These are phyloP conservation scores for Saguinus imperator DNA, from an alignment of 2,113 vertebrate species.

Conservation along the genomic window DNA sequence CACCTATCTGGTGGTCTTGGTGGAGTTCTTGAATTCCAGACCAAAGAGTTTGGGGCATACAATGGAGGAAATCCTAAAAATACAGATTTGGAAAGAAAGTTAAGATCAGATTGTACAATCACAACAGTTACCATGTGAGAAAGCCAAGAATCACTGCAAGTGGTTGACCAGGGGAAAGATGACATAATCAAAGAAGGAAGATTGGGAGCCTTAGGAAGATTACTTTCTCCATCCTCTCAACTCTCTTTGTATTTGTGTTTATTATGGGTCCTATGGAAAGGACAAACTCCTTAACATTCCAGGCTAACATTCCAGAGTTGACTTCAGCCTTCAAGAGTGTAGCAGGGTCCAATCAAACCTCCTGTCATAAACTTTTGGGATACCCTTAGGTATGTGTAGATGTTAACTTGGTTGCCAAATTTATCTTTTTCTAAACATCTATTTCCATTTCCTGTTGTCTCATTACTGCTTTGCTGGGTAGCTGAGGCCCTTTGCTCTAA, in stretches of 20 bases:
- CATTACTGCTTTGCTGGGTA: not conserved
- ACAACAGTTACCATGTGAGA: not conserved
- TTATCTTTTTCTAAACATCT: not conserved
- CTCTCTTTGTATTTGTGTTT: not conserved
- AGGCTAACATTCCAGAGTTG: not conserved
- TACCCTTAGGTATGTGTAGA: not conserved
- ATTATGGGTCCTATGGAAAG: not conserved
- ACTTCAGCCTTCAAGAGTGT: not conserved
- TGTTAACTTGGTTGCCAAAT: not conserved
- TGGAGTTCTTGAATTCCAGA: not conserved
- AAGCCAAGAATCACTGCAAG: not conserved
- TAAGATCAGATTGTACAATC: not conserved
- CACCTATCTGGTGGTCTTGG: not conserved
- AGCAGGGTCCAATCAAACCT: not conserved
- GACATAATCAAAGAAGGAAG: not conserved
- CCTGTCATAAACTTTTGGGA: not conserved
- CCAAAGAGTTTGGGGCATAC: not conserved
- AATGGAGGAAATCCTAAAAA: not conserved
- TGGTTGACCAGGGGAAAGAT: not conserved
- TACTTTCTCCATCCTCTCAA: not conserved
- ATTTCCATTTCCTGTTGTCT: not conserved
- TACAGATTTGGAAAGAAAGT: not conserved
- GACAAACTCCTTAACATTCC: not conserved
- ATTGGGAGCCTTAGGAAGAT: not conserved
- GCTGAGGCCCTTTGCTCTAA: not conserved